A percentile compares a stretch with the other conserved stretches of the same genome.
These are phyloP conservation scores for Urophycis tenuis DNA, from an alignment of 2,797 vertebrate species.

Conservation along the genomic window DNA sequence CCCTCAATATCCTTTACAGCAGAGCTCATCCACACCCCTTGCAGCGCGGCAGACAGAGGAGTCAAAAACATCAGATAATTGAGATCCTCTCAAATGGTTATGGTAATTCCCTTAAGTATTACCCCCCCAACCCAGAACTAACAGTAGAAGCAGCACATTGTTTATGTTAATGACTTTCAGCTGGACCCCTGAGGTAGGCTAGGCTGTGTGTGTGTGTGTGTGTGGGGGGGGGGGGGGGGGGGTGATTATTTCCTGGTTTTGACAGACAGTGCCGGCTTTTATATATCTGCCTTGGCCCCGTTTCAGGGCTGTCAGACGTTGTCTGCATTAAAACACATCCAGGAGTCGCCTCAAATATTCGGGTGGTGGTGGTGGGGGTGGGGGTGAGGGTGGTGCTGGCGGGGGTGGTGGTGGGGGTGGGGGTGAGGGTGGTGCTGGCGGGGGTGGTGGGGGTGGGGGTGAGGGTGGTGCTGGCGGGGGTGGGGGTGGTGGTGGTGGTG, in stretches of 20 bases:
- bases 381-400: too few relatives aligned
- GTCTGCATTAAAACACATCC: slow-evolving; percentile 76
- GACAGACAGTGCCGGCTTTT: slow-evolving; percentile 86
- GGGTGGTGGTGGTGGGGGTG: too few relatives aligned
- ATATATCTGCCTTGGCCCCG: slow-evolving; percentile 78
- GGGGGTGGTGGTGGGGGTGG: background rate
- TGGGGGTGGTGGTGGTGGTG: background rate
- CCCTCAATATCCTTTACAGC: slow-evolving; percentile 17
- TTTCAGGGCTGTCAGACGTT: slow-evolving; percentile 78
- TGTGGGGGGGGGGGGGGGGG: slow-evolving; percentile 66
- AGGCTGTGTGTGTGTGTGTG: slow-evolving; percentile 64
- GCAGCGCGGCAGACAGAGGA: slow-evolving; percentile 23
- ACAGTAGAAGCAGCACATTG: slow-evolving; percentile 88
- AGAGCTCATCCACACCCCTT: slow-evolving; percentile 18
- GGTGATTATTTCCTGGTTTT: slow-evolving; percentile 86
- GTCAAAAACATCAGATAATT: slow-evolving; percentile 70
- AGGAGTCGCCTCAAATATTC: slow-evolving; percentile 69
- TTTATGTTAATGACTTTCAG: slow-evolving; percentile 91
- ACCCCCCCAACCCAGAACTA: slow-evolving; percentile 62
- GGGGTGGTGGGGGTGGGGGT: background rate
- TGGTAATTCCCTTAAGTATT: slow-evolving; percentile 78
- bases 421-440: too few relatives aligned
- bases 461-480: background rate
- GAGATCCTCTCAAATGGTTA: slow-evolving; percentile 78
- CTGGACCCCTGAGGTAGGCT: slow-evolving; percentile 75